Evolutionary conservation across 2,888 invertebrate species (phyloP).

Genomic region (Cenopis cana): DNA sequence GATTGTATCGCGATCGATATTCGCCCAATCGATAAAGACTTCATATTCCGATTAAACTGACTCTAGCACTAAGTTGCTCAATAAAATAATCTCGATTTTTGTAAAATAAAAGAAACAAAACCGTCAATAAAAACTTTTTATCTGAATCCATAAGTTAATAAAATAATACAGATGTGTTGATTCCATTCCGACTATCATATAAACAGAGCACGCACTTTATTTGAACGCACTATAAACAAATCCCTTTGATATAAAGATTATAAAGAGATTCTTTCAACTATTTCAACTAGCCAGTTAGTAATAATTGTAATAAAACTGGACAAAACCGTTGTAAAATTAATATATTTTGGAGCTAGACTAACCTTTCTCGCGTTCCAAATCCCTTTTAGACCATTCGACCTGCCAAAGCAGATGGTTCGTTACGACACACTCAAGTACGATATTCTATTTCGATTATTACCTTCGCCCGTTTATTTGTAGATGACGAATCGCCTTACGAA

Average conservation of each 20-base stretch:
- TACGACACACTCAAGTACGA: slow-evolving; percentile 77
- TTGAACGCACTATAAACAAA: slow-evolving; percentile 38
- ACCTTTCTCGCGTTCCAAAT: slow-evolving; percentile 56
- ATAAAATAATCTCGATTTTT: background rate
- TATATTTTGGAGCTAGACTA: slow-evolving; percentile 38
- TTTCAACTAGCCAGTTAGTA: slow-evolving; percentile 20
- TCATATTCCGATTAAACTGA: background rate
- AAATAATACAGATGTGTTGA: slow-evolving; percentile 40
- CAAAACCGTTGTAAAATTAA: slow-evolving; percentile 35
- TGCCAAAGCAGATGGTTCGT: slow-evolving; percentile 72
- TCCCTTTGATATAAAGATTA: slow-evolving; percentile 43
- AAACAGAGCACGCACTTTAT: slow-evolving; percentile 40
- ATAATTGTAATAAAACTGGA: slow-evolving; percentile 40
- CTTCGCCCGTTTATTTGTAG: slow-evolving; percentile 82
- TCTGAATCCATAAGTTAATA: slow-evolving; percentile 19
- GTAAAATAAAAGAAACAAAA: background rate
- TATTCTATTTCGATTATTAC: slow-evolving; percentile 85
- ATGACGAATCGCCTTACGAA: slow-evolving; percentile 78
- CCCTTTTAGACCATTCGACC: slow-evolving; percentile 63
- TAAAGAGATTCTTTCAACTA: slow-evolving; percentile 36
- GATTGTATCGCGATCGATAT: background rate
- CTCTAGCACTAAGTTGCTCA: background rate
- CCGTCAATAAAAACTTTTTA: background rate
- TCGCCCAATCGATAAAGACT: too few species aligned
- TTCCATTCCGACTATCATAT: slow-evolving; percentile 39